These are phyloP conservation scores for human (Homo sapiens) DNA, from an alignment of 2,113 vertebrate species.

Conservation along the genomic window DNA sequence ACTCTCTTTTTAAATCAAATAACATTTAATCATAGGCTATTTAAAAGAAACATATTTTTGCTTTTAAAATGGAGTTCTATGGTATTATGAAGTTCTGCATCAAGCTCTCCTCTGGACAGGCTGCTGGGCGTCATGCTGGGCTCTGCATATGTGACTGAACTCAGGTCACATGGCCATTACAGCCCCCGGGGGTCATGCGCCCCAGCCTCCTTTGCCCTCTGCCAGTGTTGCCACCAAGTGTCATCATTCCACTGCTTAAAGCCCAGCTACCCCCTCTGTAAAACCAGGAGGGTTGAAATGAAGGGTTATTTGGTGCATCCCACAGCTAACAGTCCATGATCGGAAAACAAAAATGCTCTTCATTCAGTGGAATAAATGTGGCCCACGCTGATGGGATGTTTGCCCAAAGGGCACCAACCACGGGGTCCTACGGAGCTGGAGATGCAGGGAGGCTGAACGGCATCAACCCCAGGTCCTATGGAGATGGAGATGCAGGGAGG, in stretches of 20 bases:
- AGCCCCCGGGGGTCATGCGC: not conserved
- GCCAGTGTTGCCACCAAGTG: accelerated
- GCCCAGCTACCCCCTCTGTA: too few species aligned
- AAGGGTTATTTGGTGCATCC: not conserved
- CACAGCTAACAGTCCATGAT: not conserved
- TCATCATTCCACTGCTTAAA: accelerated
- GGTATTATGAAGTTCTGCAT: too few species aligned
- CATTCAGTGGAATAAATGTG: not conserved
- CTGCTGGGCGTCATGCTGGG: not conserved
- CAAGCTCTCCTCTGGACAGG: not conserved
- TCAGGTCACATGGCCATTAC: accelerated
- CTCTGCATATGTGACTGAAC: too few species aligned
- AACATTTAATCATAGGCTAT: too few species aligned
- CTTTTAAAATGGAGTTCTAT: not conserved
- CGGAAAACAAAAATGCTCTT: not conserved
- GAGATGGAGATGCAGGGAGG: too few species aligned
- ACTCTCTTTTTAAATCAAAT: not conserved
- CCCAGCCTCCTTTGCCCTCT: too few species aligned
- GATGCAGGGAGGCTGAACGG: too few species aligned
- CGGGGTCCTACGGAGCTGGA: too few species aligned
- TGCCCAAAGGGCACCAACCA: accelerated
- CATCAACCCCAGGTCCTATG: too few species aligned
- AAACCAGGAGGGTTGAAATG: not conserved
- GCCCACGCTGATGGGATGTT: accelerated
- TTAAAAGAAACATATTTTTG: not conserved